Conservation (phyloP, 2,113 vertebrate genomes). For the Hippopotamus amphibius region DNA sequence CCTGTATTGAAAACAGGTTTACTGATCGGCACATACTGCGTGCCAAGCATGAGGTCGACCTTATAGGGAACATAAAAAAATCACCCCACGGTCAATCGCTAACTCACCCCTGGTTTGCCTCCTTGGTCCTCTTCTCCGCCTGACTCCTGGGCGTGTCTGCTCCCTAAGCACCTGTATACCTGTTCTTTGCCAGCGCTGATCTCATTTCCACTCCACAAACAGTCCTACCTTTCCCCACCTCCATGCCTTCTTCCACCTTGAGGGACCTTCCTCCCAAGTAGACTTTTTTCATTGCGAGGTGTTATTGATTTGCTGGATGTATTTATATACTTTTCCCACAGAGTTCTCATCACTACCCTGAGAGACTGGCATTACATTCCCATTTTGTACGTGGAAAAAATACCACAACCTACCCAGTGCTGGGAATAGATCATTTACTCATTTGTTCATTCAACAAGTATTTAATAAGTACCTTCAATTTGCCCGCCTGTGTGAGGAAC, state of each 20-base stretch:
- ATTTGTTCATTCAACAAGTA: background rate
- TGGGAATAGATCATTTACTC: background rate
- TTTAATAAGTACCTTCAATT: background rate
- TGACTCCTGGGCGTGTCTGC: background rate
- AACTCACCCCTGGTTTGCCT: background rate
- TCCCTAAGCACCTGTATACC: background rate
- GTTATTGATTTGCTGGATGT: background rate
- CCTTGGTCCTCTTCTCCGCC: background rate
- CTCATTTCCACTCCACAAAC: background rate
- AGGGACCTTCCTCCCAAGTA: background rate
- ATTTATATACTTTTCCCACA: background rate
- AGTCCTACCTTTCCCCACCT: background rate
- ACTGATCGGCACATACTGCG: background rate
- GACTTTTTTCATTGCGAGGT: background rate
- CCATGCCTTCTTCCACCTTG: background rate
- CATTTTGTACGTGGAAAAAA: background rate
- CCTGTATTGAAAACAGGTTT: background rate
- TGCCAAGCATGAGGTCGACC: background rate
- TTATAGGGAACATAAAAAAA: background rate
- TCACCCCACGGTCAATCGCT: too few relatives aligned
- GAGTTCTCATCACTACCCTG: background rate
- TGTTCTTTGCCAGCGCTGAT: background rate
- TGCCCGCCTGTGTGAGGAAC: background rate
- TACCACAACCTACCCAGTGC: background rate
- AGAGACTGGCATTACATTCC: background rate